phyloP scores from a whole-genome alignment of 2,113 vertebrate species.

The Ammospiza caudacuta region DNA sequence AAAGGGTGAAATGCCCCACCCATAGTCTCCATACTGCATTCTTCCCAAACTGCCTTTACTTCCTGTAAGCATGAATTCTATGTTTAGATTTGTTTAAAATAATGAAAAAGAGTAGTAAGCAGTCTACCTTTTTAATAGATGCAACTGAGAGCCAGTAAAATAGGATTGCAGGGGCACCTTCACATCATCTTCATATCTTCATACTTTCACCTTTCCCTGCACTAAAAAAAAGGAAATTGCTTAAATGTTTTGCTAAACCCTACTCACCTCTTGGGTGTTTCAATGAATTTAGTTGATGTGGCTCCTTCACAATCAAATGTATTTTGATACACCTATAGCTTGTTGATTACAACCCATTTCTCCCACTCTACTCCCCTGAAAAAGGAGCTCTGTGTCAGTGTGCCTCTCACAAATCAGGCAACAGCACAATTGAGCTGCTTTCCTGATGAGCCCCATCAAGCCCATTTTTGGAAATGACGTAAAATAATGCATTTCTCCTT shows the following conservation, averaged over 20 bases:
- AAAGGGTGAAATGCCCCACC: background rate
- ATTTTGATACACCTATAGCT: background rate
- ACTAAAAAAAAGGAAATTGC: background rate
- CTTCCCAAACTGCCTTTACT: background rate
- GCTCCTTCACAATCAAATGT: background rate
- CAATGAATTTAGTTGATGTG: background rate
- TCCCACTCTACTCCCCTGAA: background rate
- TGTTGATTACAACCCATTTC: background rate
- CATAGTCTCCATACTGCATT: background rate
- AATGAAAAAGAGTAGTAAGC: background rate
- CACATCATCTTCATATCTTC: background rate
- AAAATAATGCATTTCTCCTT: background rate
- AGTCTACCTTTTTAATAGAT: background rate
- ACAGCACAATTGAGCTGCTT: background rate
- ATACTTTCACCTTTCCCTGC: background rate
- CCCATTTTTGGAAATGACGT: background rate
- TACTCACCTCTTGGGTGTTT: background rate
- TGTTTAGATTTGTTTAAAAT: background rate
- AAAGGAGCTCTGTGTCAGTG: background rate
- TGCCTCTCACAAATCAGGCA: background rate
- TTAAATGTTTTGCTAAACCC: background rate
- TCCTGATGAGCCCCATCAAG: background rate
- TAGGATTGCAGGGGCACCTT: background rate
- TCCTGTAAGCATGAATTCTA: background rate
- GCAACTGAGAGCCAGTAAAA: background rate